phyloP scores from a whole-genome alignment of 2,113 vertebrate genomes.

The Solenodon paradoxus region DNA sequence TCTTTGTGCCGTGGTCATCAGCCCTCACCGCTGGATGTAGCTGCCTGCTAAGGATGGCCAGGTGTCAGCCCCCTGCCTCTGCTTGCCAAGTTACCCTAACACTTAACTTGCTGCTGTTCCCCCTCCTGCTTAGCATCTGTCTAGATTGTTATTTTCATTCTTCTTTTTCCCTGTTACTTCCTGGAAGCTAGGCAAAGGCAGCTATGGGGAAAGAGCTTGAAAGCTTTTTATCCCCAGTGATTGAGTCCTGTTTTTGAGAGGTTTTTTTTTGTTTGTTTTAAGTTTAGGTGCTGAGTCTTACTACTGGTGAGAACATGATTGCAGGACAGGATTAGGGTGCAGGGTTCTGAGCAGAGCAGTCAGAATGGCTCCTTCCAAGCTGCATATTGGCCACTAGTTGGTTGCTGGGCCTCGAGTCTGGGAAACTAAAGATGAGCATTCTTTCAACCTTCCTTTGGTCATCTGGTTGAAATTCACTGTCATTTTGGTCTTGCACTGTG shows the following conservation, averaged over 20 bases:
- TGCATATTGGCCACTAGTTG: neutral
- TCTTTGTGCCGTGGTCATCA: neutral
- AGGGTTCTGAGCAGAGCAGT: neutral
- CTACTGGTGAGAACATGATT: neutral
- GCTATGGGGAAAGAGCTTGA: neutral
- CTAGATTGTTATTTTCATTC: neutral
- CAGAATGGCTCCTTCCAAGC: neutral
- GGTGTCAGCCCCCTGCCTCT: neutral
- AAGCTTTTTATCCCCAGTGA: neutral
- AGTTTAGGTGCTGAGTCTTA: neutral
- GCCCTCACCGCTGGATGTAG: neutral
- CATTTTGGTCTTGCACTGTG: slow-evolving; percentile 44
- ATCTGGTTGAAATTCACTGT: neutral
- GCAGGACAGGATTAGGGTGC: neutral
- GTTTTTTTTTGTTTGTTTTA: no score
- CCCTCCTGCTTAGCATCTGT: neutral
- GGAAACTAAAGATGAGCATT: neutral
- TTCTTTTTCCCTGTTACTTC: neutral
- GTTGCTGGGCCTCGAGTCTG: neutral
- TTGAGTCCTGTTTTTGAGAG: neutral
- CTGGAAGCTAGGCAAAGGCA: neutral
- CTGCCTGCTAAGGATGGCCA: neutral
- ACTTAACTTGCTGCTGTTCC: neutral
- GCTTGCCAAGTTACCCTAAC: neutral
- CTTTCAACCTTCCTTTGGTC: neutral